Conservation (phyloP, 2,113 vertebrate species). For the Oxyruncus cristatus region DNA sequence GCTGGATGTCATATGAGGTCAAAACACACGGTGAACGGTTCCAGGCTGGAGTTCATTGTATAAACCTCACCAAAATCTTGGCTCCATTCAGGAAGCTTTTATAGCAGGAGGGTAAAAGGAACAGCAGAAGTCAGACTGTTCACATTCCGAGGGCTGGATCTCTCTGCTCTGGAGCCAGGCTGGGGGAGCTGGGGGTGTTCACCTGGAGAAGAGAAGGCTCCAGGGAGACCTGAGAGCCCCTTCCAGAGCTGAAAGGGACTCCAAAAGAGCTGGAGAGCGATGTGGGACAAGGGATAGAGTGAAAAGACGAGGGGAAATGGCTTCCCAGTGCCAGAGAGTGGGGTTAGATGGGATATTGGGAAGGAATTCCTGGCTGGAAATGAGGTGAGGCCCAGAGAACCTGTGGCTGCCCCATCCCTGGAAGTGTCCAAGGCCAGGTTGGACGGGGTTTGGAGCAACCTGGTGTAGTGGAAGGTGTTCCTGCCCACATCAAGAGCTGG, state of each 20-base stretch:
- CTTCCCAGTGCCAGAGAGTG: background rate
- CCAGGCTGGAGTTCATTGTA: background rate
- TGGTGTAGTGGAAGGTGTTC: rapidly evolving
- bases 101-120: background rate
- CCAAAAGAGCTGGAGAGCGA: background rate
- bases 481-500: background rate
- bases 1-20: background rate
- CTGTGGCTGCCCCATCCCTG: background rate
- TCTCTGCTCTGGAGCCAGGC: background rate
- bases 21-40: background rate
- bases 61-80: background rate
- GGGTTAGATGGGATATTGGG: background rate
- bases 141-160: background rate
- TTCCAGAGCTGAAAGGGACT: background rate
- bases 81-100: background rate
- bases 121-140: background rate
- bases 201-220: background rate
- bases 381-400: rapidly evolving
- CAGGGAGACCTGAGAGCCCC: rapidly evolving
- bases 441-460: rapidly evolving
- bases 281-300: too few species aligned
- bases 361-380: background rate
- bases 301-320: background rate
- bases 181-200: background rate
- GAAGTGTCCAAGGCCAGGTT: rapidly evolving